phyloP scores from a whole-genome alignment of 2,888 invertebrate genomes.

The Nomada goodeniana region DNA sequence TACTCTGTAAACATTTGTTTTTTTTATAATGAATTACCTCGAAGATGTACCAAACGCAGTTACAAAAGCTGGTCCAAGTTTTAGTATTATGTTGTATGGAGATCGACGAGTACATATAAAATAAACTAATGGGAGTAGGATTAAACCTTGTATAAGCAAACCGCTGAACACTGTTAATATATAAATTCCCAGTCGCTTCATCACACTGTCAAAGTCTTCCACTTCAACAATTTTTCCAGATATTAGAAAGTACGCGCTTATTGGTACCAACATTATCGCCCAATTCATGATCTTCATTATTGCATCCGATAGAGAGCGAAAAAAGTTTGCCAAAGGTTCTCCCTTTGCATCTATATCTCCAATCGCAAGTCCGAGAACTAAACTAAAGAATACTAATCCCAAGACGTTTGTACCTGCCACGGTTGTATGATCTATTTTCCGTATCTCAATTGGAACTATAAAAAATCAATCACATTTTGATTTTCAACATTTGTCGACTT shows the following conservation, averaged over 20 bases:
- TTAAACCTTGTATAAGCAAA: slow-evolving; percentile 94
- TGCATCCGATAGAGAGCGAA: slow-evolving; percentile 93
- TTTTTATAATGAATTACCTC: slow-evolving; percentile 71
- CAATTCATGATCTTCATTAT: slow-evolving; percentile 97
- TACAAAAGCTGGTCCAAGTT: slow-evolving; percentile 95
- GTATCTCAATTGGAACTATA: slow-evolving; percentile 80
- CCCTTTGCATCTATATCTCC: slow-evolving; percentile 92
- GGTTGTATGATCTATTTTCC: slow-evolving; percentile 89
- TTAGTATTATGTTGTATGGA: slow-evolving; percentile 92
- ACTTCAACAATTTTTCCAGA: slow-evolving; percentile 96
- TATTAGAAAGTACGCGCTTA: slow-evolving; percentile 94
- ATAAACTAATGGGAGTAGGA: slow-evolving; percentile 94
- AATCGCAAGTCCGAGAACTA: slow-evolving; percentile 94
- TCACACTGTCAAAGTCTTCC: slow-evolving; percentile 91
- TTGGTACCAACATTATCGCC: slow-evolving; percentile 96
- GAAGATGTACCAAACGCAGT: slow-evolving; percentile 99
- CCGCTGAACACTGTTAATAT: slow-evolving; percentile 96
- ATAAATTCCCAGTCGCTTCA: slow-evolving; percentile 95
- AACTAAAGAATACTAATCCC: slow-evolving; percentile 93
- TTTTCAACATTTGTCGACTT: neutral
- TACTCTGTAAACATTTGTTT: neutral
- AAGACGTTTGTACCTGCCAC: slow-evolving; percentile 92
- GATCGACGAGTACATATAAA: slow-evolving; percentile 92
- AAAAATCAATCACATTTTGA: slow-evolving; percentile 1
- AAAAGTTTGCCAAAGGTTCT: slow-evolving; percentile 92